Evolutionary conservation across 2,797 vertebrate genomes (phyloP), one percentile per base, ranked within the genome.

Genomic region (Bovichtus diacanthus): DNA sequence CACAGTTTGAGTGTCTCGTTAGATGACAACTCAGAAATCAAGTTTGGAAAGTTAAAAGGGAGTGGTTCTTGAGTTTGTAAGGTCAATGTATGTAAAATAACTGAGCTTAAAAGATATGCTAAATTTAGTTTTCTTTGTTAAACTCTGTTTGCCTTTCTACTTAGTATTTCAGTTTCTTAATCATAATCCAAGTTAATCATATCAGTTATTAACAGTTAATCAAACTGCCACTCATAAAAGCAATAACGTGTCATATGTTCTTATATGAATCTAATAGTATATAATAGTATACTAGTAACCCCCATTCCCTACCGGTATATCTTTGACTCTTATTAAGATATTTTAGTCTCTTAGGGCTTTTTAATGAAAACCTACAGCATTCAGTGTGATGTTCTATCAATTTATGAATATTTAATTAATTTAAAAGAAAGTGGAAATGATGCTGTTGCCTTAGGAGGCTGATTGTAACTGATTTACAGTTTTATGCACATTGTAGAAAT

Each of bases 1-100:
- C 36, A 61, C 44, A 15, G 51, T 70, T 29, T 54, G 27, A 60
- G 23, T 43, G 58, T 75, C 31, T 25, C 9, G 21, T 43, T 54
- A 21, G 25, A 53, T 46, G 29, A 29, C 64, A 38, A 27, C 25
- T 36, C 53, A 18, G 39, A 80, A 69, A 63, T 75, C 0, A 34
- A 5, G 61, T 29, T 19, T 39, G 15, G 9, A 46, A 64, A 54
- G 25, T 75, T 66, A 16, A 43, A 64, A 66, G 38, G 13, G 23
- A 51, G n/a, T 18, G 31, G 36, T 54, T 60, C 9, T 53, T 1
- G 23, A 60, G 25, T 72, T 51, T 44, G 9, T 16, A n/a, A 39
- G 59, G 58, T 62, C 56, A 54, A 1, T 21, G 8, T 49, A 36
- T 0, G 2, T 34, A 7, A 36, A 64, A 19, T 18, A 25, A 34